Evolutionary conservation across 2,113 vertebrate species (phyloP).

Genomic region (Stigmatopora argus): DNA sequence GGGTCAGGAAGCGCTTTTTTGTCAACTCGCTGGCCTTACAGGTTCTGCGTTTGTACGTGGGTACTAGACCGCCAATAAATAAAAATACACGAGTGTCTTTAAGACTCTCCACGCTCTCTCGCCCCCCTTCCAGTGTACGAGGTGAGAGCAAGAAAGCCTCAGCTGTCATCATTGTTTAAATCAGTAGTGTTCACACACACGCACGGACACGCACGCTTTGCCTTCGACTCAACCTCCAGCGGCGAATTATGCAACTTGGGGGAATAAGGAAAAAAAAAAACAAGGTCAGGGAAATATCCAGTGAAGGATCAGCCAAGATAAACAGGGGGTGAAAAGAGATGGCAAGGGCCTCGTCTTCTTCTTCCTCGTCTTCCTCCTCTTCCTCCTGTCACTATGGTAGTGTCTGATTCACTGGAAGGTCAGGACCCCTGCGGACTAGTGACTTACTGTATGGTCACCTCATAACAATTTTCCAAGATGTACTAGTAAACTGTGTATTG

Average conservation of each 20-base stretch:
- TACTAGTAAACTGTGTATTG: background rate
- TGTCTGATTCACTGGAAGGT: background rate
- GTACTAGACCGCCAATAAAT: background rate
- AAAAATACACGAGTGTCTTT: background rate
- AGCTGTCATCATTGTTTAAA: constrained; percentile 9
- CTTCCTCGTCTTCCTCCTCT: background rate
- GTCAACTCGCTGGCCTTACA: background rate
- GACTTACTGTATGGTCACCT: background rate
- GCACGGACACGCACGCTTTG: background rate
- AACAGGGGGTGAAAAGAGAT: constrained; percentile 5
- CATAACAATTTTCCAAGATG: background rate
- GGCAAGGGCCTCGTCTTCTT: background rate
- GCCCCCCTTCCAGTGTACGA: constrained; percentile 44
- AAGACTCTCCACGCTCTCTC: constrained; percentile 45
- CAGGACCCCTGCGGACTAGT: background rate
- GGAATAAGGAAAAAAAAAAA: background rate
- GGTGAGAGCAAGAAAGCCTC: constrained; percentile 35
- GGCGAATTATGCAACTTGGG: constrained; percentile 1
- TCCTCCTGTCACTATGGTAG: background rate
- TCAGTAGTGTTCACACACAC: background rate
- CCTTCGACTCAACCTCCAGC: constrained; percentile 1
- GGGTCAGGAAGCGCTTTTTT: background rate
- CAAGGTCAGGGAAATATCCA: constrained; percentile 8
- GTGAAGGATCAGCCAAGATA: constrained; percentile 3
- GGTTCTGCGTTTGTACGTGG: background rate